Evolutionary conservation across 2,113 vertebrate species (phyloP), one percentile per base, ranked within the genome.

Genomic region (Pituophis catenifer): DNA sequence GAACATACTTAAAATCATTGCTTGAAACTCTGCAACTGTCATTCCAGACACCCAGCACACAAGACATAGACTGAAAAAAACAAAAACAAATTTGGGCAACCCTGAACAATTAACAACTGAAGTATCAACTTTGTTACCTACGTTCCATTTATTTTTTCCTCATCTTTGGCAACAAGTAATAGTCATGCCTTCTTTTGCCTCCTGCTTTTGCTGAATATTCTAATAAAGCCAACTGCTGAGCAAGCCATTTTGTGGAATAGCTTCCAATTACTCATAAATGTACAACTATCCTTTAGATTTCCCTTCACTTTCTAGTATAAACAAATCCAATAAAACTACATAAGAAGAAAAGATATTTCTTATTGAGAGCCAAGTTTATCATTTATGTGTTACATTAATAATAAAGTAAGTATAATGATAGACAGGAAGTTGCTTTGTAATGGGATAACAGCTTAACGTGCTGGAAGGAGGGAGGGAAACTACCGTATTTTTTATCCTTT

Each of bases 281-380:
- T 33, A 89, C 24, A 87, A n/a, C 59, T 53, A 57, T 86, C 53
- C 89, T 19, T 94, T 48, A 91, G 94, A 91, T 38, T 89, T 62
- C 65, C 90, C 7, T 29, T 92, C 55, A 93, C 8, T 33, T 92
- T 29, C 59, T 62, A 10, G 87, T 75, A 33, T n/a, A 92, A 91
- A 94, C 54, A 93, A 94, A 94, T 95, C 90, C 3, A 94, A 29
- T 93, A 94, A 89, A 44, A 8, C 90, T 94, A 26, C 89, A 92
- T 88, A 59, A 48, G 29, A 62, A 91, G 90, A 57, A 81, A 33
- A 88, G 12, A 54, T 0, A 81, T 8, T 93, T 87, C 75, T 65
- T 85, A 52, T 54, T 89, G 75, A 33, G 59, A 50, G 89, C 52
- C 15, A 62, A 88, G 15, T 11, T 0, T 26, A 38, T n/a, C 65